Conservation (phyloP, 2,113 vertebrate genomes). For the Cyanoramphus novaezelandiae region DNA sequence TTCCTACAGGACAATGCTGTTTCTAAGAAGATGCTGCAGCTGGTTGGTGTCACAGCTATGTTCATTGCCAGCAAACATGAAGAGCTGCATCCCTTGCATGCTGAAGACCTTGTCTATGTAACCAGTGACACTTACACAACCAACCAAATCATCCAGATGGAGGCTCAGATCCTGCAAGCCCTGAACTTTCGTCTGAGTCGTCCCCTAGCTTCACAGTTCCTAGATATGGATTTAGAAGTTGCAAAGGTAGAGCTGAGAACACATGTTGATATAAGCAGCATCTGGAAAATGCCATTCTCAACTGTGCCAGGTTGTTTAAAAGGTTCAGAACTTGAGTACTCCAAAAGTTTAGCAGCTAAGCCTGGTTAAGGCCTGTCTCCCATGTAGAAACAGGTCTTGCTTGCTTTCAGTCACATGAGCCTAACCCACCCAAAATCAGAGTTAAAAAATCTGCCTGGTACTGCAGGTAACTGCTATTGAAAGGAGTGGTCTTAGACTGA, state of each 20-base stretch:
- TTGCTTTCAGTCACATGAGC: background rate
- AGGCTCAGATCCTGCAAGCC: constrained; percentile 79
- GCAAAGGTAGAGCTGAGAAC: constrained; percentile 72
- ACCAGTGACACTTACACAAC: constrained; percentile 80
- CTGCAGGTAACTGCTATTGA: background rate
- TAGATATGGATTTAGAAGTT: constrained; percentile 81
- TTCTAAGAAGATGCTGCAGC: constrained; percentile 80
- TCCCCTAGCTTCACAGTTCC: constrained; percentile 83
- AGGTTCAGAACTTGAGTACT: background rate
- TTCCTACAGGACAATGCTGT: constrained; percentile 76
- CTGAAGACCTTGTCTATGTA: constrained; percentile 80
- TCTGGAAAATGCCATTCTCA: background rate
- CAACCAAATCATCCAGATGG: constrained; percentile 83
- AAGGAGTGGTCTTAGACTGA: background rate
- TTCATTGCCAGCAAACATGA: constrained; percentile 90
- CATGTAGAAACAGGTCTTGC: background rate
- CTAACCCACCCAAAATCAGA: background rate
- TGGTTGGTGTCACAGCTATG: constrained; percentile 87
- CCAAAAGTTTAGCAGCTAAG: background rate
- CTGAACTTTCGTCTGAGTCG: constrained; percentile 80
- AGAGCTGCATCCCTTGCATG: constrained; percentile 79
- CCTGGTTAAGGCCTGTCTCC: background rate
- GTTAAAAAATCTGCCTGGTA: background rate
- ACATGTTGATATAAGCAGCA: background rate
- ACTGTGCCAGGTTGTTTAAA: background rate